A percentile compares a stretch with the other conserved stretches of the same genome.
phyloP scores from a whole-genome alignment of 2,888 invertebrate species.

The Drosophila leonis region DNA sequence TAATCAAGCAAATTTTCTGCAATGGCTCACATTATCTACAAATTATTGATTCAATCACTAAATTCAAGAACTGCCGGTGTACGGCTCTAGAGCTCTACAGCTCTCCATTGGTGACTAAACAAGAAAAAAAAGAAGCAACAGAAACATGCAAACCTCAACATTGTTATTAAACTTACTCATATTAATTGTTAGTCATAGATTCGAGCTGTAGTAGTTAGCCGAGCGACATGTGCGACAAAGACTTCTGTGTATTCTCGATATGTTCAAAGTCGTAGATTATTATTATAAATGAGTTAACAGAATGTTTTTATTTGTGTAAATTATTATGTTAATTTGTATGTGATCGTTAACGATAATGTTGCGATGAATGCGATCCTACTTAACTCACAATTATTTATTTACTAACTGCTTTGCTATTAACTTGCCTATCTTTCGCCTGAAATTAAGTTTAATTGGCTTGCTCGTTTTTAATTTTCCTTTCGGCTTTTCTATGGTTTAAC shows the following conservation, averaged over 20 bases:
- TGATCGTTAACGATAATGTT: conserved; percentile 38
- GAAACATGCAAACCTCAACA: conserved; percentile 8
- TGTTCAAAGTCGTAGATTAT: conserved; percentile 43
- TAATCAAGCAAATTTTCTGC: conserved; percentile 56
- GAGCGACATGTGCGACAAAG: conserved; percentile 30
- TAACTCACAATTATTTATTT: conserved; percentile 19
- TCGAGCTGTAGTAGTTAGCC: conserved; percentile 40
- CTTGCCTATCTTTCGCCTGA: conserved; percentile 33
- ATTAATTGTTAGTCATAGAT: conserved; percentile 38
- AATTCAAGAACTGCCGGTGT: conserved; percentile 30
- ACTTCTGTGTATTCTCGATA: conserved; percentile 52
- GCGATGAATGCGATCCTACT: conserved; percentile 30
- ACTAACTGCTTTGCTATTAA: conserved; percentile 53
- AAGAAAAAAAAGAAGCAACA: neutral
- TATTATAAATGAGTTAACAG: conserved; percentile 50
- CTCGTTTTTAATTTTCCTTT: conserved; percentile 20
- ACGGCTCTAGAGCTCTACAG: conserved; percentile 27
- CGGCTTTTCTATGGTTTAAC: conserved; percentile 3
- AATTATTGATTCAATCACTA: conserved; percentile 35
- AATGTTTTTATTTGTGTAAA: conserved; percentile 56
- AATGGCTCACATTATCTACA: conserved; percentile 40
- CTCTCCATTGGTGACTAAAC: conserved; percentile 40
- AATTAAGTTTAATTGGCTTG: conserved; percentile 42
- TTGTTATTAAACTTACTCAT: conserved; percentile 33
- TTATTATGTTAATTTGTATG: conserved; percentile 52